Evolutionary conservation across 2,888 invertebrate genomes (phyloP).

Genomic region (Patella ulyssiponensis): DNA sequence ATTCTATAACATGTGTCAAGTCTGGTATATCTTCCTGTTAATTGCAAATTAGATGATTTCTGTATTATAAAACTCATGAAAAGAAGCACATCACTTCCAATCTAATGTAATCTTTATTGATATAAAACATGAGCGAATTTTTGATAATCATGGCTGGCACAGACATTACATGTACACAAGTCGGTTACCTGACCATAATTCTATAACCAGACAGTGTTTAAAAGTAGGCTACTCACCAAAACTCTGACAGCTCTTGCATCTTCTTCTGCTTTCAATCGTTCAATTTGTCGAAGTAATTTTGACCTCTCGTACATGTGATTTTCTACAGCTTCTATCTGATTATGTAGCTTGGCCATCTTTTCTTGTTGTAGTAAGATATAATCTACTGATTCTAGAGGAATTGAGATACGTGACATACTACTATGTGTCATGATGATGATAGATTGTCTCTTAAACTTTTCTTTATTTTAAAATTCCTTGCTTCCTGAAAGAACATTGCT

Average conservation of each 20-base stretch:
- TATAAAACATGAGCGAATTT: too few species aligned
- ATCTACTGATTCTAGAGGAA: conserved; percentile 34
- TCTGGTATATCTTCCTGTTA: too few species aligned
- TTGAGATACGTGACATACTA: not conserved
- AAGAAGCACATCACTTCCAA: too few species aligned
- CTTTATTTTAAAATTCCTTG: too few species aligned
- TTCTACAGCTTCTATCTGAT: conserved; percentile 49
- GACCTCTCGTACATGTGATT: conserved; percentile 46
- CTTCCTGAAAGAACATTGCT: too few species aligned
- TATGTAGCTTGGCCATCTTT: conserved; percentile 44
- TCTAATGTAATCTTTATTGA: too few species aligned
- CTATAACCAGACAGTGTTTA: not conserved
- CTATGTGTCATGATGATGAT: not conserved
- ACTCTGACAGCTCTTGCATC: conserved; percentile 45
- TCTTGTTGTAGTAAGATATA: conserved; percentile 35
- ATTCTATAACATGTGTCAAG: too few species aligned
- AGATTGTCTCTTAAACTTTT: too few species aligned
- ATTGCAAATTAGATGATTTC: too few species aligned
- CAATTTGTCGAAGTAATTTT: conserved; percentile 44
- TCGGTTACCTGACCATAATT: not conserved
- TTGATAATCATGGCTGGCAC: too few species aligned
- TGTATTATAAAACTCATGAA: too few species aligned
- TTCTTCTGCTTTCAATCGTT: conserved; percentile 43
- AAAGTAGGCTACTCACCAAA: conserved; percentile 39
- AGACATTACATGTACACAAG: too few species aligned